Evolutionary conservation across 2,113 vertebrate genomes (phyloP).

Genomic region (Chinchilla lanigera): DNA sequence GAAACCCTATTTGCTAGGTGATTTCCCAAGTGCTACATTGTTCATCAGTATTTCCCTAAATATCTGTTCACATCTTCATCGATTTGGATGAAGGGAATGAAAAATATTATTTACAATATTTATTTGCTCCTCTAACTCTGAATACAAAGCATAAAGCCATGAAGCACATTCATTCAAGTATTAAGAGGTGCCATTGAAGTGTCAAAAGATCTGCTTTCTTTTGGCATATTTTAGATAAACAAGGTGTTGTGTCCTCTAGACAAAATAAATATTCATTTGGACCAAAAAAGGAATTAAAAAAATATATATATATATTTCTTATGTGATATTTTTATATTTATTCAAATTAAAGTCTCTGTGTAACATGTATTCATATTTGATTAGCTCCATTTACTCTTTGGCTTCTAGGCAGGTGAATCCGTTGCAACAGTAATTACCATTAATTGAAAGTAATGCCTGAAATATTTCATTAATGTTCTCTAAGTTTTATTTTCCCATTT

Average conservation of each 20-base stretch:
- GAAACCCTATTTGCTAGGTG: neutral
- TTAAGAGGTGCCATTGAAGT: neutral
- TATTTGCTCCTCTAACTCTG: neutral
- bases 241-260: neutral
- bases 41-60: neutral
- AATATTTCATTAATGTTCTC: slow-evolving; percentile 67
- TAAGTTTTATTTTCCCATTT: slow-evolving; percentile 54
- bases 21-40: neutral
- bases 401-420: slow-evolving; percentile 2
- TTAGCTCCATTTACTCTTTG: neutral
- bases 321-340: neutral
- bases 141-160: neutral
- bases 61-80: neutral
- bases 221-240: slow-evolving; percentile 32
- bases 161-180: neutral
- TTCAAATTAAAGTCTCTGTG: neutral
- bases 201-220: slow-evolving; percentile 18
- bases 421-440: slow-evolving; percentile 51
- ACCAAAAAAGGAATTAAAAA: neutral
- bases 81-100: neutral
- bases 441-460: slow-evolving; percentile 69
- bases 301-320: neutral
- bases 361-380: neutral
- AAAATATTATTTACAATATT: neutral
- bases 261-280: slow-evolving; percentile 15